These are phyloP conservation scores for Lota lota DNA, from an alignment of 2,113 vertebrate species.

Conservation along the genomic window DNA sequence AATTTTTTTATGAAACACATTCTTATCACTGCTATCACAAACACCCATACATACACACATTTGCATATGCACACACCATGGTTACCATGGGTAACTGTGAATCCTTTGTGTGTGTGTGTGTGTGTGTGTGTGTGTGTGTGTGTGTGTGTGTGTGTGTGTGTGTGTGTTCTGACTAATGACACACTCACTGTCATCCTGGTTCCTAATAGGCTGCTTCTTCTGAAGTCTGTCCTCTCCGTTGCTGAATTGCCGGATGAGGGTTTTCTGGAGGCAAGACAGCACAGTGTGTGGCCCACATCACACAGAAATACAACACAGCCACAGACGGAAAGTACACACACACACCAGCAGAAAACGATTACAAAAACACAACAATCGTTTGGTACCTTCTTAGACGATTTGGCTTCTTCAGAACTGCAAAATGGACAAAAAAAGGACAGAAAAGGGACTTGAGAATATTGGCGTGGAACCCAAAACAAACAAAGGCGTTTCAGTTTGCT, in stretches of 20 bases:
- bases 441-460: no score
- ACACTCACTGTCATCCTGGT: slow-evolving; percentile 88
- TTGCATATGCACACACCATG: not conserved
- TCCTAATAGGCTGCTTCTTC: slow-evolving; percentile 90
- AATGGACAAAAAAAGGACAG: no score
- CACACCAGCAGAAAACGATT: not conserved
- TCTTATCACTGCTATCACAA: no score
- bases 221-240: slow-evolving; percentile 87
- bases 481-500: no score
- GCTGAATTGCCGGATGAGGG: slow-evolving; percentile 92
- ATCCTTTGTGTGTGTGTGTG: no score
- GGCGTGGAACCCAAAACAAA: no score
- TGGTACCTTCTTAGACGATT: slow-evolving; percentile 86
- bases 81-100: not conserved
- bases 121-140: no score
- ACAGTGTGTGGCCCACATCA: slow-evolving; percentile 11
- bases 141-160: not conserved
- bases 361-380: not conserved
- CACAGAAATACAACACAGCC: not conserved
- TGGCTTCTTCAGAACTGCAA: slow-evolving; percentile 88
- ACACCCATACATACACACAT: not conserved
- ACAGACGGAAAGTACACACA: not conserved
- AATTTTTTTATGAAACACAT: not conserved
- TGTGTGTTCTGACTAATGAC: no score
- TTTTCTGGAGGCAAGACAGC: slow-evolving; percentile 78